Base-by-base conservation (phyloP, 2,797 vertebrate genomes). In the Notolabrus celidotus region DNA sequence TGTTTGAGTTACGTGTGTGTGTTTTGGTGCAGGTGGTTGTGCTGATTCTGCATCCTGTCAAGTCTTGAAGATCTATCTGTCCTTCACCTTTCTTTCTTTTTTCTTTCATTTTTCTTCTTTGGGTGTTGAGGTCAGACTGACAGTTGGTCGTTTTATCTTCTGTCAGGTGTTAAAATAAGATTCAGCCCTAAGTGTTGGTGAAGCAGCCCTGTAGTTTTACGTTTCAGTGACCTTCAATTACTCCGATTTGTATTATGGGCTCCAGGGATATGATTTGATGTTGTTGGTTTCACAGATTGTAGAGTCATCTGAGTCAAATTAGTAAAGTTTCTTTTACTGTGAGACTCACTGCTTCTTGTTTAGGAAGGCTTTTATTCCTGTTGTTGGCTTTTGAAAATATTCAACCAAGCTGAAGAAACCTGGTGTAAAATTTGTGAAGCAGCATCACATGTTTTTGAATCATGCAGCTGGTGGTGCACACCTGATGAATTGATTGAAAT, bases 21-120 rank as follows among this genome's bases (percentile, higher is more conserved):
- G 55, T 73, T 41, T 45, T 16, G 51, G 16, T 65, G 42, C 77
- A 83, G 72, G 84, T 67, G 70, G 41, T 62, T 79, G 63, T 77
- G 80, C 59, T 77, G 71, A 73, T 39, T 69, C 41, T 2, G 68
- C 50, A 33, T 60, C 46, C 59, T 64, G 57, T 73, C 66, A 52
- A 42, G 17, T 51, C 77, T 25, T 68, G 7, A 41, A 3, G 25
- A 29, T 17, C 19, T 50, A 49, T 29, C 3, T 62, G 58, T 65
- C 59, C 53, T 66, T 78, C 29, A 20, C 33, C 31, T 46, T 53
- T 16, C 1, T 20, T 3, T 38, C 29, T 29, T 62, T 22, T 51
- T 8, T 2, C 25, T 51, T 7, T 4, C 23, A 34, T 71, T 0
- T 43, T 33, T 66, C 17, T 36, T 0, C 23, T 45, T 1, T 33